Evolutionary conservation across 2,888 invertebrate species (phyloP), one percentile per base, ranked within the genome.

Genomic region (Trichogramma evanescens): DNA sequence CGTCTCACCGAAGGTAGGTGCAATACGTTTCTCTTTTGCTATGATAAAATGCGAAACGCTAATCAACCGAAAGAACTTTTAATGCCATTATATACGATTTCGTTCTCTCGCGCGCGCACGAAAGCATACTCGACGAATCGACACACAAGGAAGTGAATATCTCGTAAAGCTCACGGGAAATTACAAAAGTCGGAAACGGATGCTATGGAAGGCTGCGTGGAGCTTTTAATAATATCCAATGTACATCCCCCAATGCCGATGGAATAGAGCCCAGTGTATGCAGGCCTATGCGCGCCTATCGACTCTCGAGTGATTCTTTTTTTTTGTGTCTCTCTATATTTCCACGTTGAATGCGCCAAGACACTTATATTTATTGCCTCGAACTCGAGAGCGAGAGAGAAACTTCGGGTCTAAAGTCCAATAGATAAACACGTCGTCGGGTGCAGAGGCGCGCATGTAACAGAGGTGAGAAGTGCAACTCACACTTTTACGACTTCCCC

Each of bases 151-250:
- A 64, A 64, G 61, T 59, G 63, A 62, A 65, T 63, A 60, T 61
- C 62, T 62, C 59, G 66, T 70, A 70, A 70, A 74, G 72, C 72
- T 26, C 69, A 71, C 70, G 75, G 76, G 76, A 76, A 76, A 76
- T 76, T 74, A 76, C 74, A 75, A 76, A 76, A 76, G 76, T 76
- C 76, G 76, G 75, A 76, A 74, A 66, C 70, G 74, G 72, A 74
- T 69, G 71, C 70, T 69, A 67, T 67, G 70, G 73, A 74, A 72
- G 70, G 71, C 71, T 68, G 72, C 68, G 26, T 26, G 26, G 26
- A 26, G 73, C 72, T 76, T 75, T 75, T 75, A 75, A 76, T 76
- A 74, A 73, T 73, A 72, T 71, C 68, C 70, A 70, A 70, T 68
- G 67, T 70, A 66, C 68, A 65, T 66, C 63, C 60, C 57, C 26